Evolutionary conservation across 1,140 invertebrate genomes (phyloP).

Genomic region (Gryllus bimaculatus): DNA sequence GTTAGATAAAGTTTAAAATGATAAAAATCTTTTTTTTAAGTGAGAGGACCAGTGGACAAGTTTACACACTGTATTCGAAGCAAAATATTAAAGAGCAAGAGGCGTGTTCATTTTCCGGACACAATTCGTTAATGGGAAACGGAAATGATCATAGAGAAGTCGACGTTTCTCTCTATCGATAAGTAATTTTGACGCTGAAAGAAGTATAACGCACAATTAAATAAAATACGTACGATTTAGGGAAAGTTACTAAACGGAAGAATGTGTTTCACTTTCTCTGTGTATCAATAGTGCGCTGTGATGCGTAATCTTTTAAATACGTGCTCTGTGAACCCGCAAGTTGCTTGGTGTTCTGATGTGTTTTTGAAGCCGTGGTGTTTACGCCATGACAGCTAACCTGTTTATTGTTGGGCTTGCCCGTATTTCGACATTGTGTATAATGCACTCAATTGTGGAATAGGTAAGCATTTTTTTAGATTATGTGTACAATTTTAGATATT

Average conservation of each 20-base stretch:
- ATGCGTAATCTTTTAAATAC: neutral
- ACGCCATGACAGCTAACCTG: constrained; percentile 23
- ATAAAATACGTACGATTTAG: neutral
- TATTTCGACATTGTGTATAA: constrained; percentile 14
- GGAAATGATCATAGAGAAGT: neutral
- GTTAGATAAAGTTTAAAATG: too few relatives aligned
- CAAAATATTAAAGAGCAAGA: neutral
- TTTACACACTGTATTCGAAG: too few relatives aligned
- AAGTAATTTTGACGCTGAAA: constrained; percentile 18
- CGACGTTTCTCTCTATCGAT: constrained; percentile 8
- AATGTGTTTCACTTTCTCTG: neutral
- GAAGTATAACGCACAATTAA: neutral
- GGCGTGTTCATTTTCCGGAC: neutral
- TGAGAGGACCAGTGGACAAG: too few relatives aligned
- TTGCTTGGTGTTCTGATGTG: neutral
- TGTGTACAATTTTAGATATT: neutral
- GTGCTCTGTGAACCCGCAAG: neutral
- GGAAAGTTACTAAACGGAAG: neutral
- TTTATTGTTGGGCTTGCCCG: constrained; percentile 13
- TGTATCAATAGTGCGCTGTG: neutral
- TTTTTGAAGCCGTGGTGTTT: constrained; percentile 20
- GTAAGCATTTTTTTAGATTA: neutral
- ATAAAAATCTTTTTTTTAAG: too few relatives aligned
- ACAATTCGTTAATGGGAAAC: neutral
- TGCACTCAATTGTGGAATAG: neutral